Conservation (phyloP, 2,797 vertebrate genomes). For the Gallinago nigripennis region DNA sequence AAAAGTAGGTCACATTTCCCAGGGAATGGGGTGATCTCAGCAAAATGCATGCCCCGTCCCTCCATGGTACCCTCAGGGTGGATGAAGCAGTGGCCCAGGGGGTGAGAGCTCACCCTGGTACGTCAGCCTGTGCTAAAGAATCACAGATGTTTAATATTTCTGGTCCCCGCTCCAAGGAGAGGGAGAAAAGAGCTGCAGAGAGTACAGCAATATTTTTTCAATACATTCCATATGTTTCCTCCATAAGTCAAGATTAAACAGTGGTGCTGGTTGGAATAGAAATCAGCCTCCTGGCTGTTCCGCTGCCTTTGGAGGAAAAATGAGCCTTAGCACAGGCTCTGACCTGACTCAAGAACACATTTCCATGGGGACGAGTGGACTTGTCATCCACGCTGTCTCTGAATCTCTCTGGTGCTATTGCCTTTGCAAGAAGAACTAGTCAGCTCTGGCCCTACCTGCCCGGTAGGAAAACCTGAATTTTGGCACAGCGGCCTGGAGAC, state of each 20-base stretch:
- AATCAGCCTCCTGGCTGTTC: not conserved
- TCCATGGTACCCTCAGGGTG: not conserved
- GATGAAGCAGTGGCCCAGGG: not conserved
- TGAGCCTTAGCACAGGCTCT: not conserved
- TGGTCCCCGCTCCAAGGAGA: not conserved
- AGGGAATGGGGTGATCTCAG: not conserved
- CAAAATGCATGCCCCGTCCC: not conserved
- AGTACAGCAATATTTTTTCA: slow-evolving; percentile 12
- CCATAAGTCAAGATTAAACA: not conserved
- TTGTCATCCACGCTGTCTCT: not conserved
- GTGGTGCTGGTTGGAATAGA: not conserved
- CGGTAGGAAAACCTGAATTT: not conserved
- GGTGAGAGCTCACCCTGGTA: not conserved
- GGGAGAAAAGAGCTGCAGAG: not conserved
- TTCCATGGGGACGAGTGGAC: not conserved
- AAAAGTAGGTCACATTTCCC: not conserved
- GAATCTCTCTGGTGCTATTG: rapidly evolving
- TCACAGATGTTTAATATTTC: not conserved
- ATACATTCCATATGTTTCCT: slow-evolving; percentile 20
- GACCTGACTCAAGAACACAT: not conserved
- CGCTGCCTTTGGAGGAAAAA: not conserved
- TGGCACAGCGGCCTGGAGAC: not conserved
- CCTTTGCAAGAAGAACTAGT: not conserved
- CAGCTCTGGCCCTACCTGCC: not conserved
- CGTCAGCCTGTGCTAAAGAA: not conserved